Evolutionary conservation across 2,113 vertebrate species (phyloP).

Genomic region (Poeciliopsis occidentalis): DNA sequence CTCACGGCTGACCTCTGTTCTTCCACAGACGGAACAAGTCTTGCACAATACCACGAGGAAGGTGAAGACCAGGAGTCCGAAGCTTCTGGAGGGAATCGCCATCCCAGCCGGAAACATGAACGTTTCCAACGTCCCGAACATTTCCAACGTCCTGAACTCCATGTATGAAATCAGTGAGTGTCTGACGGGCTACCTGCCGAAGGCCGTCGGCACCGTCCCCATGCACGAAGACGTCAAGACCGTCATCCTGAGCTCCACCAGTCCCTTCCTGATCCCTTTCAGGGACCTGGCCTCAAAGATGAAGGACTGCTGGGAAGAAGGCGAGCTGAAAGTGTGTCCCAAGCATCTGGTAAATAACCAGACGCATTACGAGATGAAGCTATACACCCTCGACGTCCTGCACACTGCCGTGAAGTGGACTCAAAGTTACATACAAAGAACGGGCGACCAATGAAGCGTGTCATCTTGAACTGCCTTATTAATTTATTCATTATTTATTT

Average conservation of each 20-base stretch:
- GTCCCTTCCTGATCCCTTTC: rapidly evolving
- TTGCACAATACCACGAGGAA: neutral
- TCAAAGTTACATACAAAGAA: neutral
- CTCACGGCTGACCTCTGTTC: neutral
- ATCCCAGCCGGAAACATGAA: constrained; percentile 21
- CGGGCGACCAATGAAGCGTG: neutral
- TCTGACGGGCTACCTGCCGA: constrained; percentile 13
- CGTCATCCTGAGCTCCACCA: rapidly evolving
- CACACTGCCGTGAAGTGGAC: constrained; percentile 33
- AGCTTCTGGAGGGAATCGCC: constrained; percentile 30
- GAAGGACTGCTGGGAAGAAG: rapidly evolving
- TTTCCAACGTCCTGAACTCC: neutral
- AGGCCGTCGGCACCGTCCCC: neutral
- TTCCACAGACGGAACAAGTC: constrained; percentile 9
- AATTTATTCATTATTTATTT: constrained; percentile 1
- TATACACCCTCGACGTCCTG: constrained; percentile 17
- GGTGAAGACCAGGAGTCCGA: neutral
- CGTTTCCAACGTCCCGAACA: neutral
- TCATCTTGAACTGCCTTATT: neutral
- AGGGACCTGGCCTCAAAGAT: rapidly evolving
- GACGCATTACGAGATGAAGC: rapidly evolving
- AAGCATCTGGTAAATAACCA: rapidly evolving
- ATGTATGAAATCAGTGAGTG: constrained; percentile 32
- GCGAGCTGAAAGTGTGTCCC: neutral
- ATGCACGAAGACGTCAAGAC: rapidly evolving